Evolutionary conservation across 2,113 vertebrate species (phyloP).

Genomic region (Oryzias javanicus): DNA sequence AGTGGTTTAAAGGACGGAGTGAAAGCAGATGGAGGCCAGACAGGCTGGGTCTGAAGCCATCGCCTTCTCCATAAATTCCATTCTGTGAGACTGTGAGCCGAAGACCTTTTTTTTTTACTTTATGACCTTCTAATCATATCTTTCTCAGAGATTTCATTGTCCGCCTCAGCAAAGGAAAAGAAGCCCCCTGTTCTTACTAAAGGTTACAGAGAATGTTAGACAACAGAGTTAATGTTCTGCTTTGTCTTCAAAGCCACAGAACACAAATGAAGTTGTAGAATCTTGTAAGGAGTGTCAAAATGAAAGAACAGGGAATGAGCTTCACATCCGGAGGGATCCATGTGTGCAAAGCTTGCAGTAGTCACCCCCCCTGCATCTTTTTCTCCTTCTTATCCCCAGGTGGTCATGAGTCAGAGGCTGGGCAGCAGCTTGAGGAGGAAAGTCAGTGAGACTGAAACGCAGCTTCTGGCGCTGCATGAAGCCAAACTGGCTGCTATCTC

Average conservation of each 20-base stretch:
- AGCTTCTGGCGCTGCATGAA: constrained; percentile 84
- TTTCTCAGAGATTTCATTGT: constrained; percentile 60
- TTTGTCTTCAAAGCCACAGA: constrained; percentile 48
- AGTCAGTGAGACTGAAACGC: constrained; percentile 84
- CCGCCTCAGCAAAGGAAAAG: constrained; percentile 32
- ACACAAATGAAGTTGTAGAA: constrained; percentile 50
- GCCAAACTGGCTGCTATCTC: constrained; percentile 86
- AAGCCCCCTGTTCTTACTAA: constrained; percentile 34
- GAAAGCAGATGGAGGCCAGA: constrained; percentile 43
- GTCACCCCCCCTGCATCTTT: constrained; percentile 30
- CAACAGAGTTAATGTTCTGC: constrained; percentile 23
- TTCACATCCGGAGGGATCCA: constrained; percentile 54
- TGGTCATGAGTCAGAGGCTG: constrained; percentile 84
- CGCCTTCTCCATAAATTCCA: constrained; percentile 40
- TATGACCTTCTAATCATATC: constrained; percentile 63
- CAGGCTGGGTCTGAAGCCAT: constrained; percentile 48
- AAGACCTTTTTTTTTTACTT: constrained; percentile 43
- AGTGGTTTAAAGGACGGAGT: constrained; percentile 55
- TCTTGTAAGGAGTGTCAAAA: constrained; percentile 49
- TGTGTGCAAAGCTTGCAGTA: constrained; percentile 59
- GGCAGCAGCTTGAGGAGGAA: constrained; percentile 83
- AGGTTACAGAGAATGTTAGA: constrained; percentile 60
- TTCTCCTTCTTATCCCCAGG: constrained; percentile 73
- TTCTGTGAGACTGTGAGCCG: constrained; percentile 50
- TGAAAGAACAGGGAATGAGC: constrained; percentile 58